Conservation (phyloP, 2,113 vertebrate species). For the Mustelus asterias region DNA sequence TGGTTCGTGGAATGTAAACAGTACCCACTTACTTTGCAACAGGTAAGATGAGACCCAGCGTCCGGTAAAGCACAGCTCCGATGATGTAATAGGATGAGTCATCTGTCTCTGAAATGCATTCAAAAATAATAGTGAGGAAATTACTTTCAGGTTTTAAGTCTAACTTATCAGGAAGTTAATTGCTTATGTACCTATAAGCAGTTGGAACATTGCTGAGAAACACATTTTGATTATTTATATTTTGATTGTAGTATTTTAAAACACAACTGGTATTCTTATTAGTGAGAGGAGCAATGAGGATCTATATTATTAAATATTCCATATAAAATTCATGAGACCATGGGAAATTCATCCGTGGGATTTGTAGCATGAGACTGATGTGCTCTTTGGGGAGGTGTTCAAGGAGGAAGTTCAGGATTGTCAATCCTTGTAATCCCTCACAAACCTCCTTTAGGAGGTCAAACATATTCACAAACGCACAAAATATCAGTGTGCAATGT, state of each 20-base stretch:
- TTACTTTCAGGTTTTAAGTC: conserved; percentile 37
- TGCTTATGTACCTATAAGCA: no score
- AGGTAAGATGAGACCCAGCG: conserved; percentile 83
- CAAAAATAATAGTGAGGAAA: conserved; percentile 41
- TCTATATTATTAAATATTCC: background rate
- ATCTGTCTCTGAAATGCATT: conserved; percentile 61
- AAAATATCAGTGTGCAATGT: background rate
- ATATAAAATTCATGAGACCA: background rate
- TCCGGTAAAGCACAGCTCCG: conserved; percentile 88
- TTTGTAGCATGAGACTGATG: background rate
- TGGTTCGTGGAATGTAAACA: background rate
- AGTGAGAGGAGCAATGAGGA: background rate
- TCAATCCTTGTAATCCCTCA: background rate
- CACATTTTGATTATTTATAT: background rate
- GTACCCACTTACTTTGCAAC: conserved; percentile 70
- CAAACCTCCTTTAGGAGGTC: background rate
- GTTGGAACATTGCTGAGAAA: background rate
- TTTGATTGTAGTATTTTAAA: background rate
- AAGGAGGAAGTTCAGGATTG: background rate
- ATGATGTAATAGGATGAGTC: conserved; percentile 86
- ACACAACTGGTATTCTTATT: background rate
- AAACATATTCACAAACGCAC: background rate
- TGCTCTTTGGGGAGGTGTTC: background rate
- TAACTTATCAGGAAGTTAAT: conserved; percentile 9
- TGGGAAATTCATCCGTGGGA: background rate